Evolutionary conservation across 2,888 invertebrate genomes (phyloP).

Genomic region (Sesia bembeciformis): DNA sequence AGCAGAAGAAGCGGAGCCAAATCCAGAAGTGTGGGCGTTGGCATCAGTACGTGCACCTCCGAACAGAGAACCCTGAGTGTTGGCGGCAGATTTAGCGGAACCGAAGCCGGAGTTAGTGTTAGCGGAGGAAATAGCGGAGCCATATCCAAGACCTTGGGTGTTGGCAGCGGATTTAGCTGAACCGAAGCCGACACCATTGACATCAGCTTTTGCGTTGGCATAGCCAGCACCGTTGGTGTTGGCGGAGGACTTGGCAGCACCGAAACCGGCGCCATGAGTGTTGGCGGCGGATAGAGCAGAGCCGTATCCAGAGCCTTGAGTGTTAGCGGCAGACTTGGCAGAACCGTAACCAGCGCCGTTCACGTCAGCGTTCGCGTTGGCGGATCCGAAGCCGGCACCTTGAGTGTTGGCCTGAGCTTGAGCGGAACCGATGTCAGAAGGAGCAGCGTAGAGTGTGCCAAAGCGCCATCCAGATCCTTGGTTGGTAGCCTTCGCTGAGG

Average conservation of each 20-base stretch:
- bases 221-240: constrained; percentile 18
- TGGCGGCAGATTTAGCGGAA: constrained; percentile 14
- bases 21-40: constrained; percentile 36
- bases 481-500: constrained; percentile 18
- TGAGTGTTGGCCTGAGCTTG: constrained; percentile 23
- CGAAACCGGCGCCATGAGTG: constrained; percentile 23
- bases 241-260: constrained; percentile 20
- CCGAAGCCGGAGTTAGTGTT: constrained; percentile 20
- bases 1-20: constrained; percentile 38
- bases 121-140: constrained; percentile 17
- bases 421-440: constrained; percentile 20
- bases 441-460: constrained; percentile 43
- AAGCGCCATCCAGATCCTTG: constrained; percentile 48
- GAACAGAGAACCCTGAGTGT: constrained; percentile 14
- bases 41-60: constrained; percentile 31
- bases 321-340: constrained; percentile 27
- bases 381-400: constrained; percentile 20
- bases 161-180: constrained; percentile 15
- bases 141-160: constrained; percentile 8
- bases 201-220: constrained; percentile 15
- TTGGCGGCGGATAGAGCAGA: constrained; percentile 25
- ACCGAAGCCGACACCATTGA: constrained; percentile 10
- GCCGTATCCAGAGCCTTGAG: constrained; percentile 20
- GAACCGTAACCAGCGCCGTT: constrained; percentile 21
- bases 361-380: constrained; percentile 31